Evolutionary conservation across 37 sponge, comb jelly and placozoan species (phyloP).

Genomic region (Chondrosia reniformis): DNA sequence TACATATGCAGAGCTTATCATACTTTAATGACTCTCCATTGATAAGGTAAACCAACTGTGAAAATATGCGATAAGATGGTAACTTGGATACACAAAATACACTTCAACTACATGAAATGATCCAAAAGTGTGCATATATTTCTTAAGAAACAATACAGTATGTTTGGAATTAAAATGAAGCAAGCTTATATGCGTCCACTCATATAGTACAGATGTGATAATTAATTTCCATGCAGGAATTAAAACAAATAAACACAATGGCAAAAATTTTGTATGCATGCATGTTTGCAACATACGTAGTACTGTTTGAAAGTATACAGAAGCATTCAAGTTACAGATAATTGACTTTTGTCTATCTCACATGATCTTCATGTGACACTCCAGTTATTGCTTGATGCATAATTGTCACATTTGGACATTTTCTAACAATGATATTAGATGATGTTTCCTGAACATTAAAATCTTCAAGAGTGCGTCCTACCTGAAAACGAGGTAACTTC

Average conservation of each 20-base stretch:
- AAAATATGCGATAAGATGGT: not conserved
- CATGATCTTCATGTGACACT: slow-evolving; percentile 23
- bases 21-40: slow-evolving; percentile 59
- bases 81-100: slow-evolving; percentile 6
- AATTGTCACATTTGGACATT: slow-evolving; percentile 64
- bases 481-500: slow-evolving; percentile 24
- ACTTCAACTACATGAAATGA: too few relatives aligned
- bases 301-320: too few relatives aligned
- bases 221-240: too few relatives aligned
- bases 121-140: too few relatives aligned
- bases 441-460: slow-evolving; percentile 77
- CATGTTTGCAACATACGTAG: too few relatives aligned
- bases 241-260: too few relatives aligned
- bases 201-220: too few relatives aligned
- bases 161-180: too few relatives aligned
- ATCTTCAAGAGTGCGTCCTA: slow-evolving; percentile 53
- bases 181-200: too few relatives aligned
- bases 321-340: too few relatives aligned
- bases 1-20: slow-evolving; percentile 86
- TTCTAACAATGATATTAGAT: slow-evolving; percentile 28
- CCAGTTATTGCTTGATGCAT: not conserved
- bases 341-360: slow-evolving; percentile 9
- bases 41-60: slow-evolving; percentile 34
- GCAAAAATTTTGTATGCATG: too few relatives aligned
- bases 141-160: too few relatives aligned